These are phyloP conservation scores for Ptychobarbus kaznakovi DNA, from an alignment of 2,797 vertebrate genomes.

Conservation along the genomic window DNA sequence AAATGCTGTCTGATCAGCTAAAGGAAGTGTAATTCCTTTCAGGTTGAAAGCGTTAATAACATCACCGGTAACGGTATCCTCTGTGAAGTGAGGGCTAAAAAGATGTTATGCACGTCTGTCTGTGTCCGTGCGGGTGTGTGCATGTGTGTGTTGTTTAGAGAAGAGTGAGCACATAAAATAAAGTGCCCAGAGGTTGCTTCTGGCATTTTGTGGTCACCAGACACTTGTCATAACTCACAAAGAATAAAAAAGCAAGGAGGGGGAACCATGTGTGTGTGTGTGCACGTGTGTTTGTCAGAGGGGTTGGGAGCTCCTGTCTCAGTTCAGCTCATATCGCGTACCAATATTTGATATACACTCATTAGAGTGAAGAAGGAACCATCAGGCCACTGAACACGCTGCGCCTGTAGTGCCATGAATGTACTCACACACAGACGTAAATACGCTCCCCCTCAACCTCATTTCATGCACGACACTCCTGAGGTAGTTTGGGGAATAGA, in stretches of 20 bases:
- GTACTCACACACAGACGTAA: constrained; percentile 67
- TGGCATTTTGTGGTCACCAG: constrained; percentile 82
- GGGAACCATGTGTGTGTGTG: constrained; percentile 18
- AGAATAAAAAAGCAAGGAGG: constrained; percentile 66
- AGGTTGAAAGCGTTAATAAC: constrained; percentile 82
- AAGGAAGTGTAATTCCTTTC: constrained; percentile 82
- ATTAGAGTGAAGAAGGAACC: constrained; percentile 94
- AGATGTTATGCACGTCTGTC: constrained; percentile 58
- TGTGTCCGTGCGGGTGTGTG: constrained; percentile 59
- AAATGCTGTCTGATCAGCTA: constrained; percentile 82
- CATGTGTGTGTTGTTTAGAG: constrained; percentile 60
- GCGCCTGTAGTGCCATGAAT: constrained; percentile 67
- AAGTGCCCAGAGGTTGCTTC: constrained; percentile 74
- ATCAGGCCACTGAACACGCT: constrained; percentile 70
- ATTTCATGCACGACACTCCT: constrained; percentile 88
- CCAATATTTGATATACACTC: constrained; percentile 99
- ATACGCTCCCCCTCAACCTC: constrained; percentile 80
- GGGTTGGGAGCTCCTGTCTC: constrained; percentile 67
- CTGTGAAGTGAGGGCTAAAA: constrained; percentile 46
- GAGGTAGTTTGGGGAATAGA: constrained; percentile 99
- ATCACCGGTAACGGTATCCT: constrained; percentile 79
- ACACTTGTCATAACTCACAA: constrained; percentile 87
- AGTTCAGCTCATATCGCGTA: constrained; percentile 97
- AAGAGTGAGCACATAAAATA: constrained; percentile 70
- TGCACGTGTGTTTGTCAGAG: constrained; percentile 54